Evolutionary conservation across 2,888 invertebrate genomes (phyloP).

Genomic region (Caenorhabditis doughertyi): DNA sequence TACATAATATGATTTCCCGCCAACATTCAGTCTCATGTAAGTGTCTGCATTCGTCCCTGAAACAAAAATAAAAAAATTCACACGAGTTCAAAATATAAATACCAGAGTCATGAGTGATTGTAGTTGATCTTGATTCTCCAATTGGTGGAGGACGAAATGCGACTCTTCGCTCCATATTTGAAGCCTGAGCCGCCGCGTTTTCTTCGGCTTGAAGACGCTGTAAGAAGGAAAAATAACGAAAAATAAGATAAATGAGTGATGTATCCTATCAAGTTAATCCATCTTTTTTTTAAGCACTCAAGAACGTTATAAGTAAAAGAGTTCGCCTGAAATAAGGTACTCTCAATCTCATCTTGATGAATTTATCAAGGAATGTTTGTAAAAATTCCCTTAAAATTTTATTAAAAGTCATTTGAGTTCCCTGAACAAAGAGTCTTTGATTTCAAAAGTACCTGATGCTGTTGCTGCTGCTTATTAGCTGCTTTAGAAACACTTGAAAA

Average conservation of each 20-base stretch:
- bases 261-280: not conserved
- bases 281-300: too few relatives aligned
- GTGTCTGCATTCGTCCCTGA: conserved; percentile 59
- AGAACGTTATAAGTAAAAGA: too few relatives aligned
- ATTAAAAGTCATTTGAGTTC: too few relatives aligned
- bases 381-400: too few relatives aligned
- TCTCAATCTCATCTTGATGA: too few relatives aligned
- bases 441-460: not conserved
- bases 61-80: not conserved
- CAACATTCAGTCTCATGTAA: conserved; percentile 76
- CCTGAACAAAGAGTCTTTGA: too few relatives aligned
- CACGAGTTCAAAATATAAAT: conserved; percentile 3
- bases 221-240: conserved; percentile 23
- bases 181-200: conserved; percentile 56
- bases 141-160: conserved; percentile 62
- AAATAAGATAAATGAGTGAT: not conserved
- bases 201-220: conserved; percentile 65
- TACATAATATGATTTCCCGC: conserved; percentile 80
- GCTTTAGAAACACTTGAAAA: conserved; percentile 51
- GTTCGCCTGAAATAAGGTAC: too few relatives aligned
- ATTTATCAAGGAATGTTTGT: too few relatives aligned
- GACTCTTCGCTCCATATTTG: conserved; percentile 54
- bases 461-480: conserved; percentile 2
- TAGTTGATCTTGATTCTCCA: conserved; percentile 39
- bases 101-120: conserved; percentile 40